Conservation (phyloP, 2,113 vertebrate genomes). For the Lepidothrix coronata region DNA sequence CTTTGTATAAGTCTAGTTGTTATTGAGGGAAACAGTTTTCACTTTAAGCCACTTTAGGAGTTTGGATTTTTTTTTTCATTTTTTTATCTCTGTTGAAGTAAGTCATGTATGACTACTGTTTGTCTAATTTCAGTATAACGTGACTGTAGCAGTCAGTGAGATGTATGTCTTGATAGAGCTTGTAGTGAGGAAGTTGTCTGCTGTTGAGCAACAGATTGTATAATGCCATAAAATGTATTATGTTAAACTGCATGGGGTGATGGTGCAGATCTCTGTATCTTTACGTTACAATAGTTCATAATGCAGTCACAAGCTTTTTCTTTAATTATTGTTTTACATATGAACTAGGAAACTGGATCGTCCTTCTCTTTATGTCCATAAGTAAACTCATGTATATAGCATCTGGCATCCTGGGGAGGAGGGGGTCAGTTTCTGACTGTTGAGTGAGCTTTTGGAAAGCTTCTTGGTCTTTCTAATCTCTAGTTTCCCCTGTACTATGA, state of each 20-base stretch:
- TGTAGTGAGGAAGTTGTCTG: background rate
- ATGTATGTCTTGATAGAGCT: background rate
- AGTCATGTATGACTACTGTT: background rate
- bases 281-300: background rate
- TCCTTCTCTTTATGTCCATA: background rate
- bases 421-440: background rate
- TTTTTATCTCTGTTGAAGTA: background rate
- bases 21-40: background rate
- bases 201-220: background rate
- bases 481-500: background rate
- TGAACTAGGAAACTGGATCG: background rate
- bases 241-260: background rate
- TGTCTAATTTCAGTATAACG: background rate
- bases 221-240: background rate
- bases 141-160: background rate
- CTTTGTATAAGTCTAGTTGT: background rate
- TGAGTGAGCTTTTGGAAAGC: background rate
- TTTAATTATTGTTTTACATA: background rate
- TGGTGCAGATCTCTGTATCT: background rate
- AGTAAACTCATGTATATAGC: background rate
- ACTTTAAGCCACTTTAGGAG: background rate
- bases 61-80: background rate
- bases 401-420: background rate
- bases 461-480: background rate
- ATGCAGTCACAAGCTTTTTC: background rate